These are phyloP conservation scores for Aldrovandia affinis DNA, from an alignment of 2,797 vertebrate genomes.

Conservation along the genomic window DNA sequence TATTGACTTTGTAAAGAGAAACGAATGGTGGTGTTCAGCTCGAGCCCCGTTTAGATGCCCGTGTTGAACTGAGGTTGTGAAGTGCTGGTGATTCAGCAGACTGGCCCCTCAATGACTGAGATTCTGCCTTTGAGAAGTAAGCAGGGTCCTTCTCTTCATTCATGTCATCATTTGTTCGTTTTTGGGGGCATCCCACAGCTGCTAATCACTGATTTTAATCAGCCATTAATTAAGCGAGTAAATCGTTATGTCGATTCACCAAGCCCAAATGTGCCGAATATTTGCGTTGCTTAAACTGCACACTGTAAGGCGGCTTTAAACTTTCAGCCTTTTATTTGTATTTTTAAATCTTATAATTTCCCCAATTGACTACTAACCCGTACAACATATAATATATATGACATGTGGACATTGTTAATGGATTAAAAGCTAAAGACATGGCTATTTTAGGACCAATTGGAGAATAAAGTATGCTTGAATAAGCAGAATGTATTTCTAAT, in stretches of 20 bases:
- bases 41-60: neutral
- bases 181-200: neutral
- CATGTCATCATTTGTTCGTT: neutral
- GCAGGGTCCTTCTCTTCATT: neutral
- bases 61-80: neutral
- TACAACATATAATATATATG: neutral
- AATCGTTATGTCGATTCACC: neutral
- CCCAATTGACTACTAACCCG: neutral
- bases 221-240: neutral
- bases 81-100: neutral
- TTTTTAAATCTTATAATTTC: neutral
- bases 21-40: neutral
- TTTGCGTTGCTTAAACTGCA: neutral
- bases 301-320: neutral
- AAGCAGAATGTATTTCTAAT: slow-evolving; percentile 36
- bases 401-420: no score
- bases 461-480: no score
- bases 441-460: no score
- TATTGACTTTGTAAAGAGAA: neutral
- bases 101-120: neutral
- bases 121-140: neutral
- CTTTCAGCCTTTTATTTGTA: neutral
- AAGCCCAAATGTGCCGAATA: neutral
- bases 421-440: no score
- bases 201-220: no score